Percentiles rank a stretch among this genome's conserved stretches.
Conservation (phyloP, 2,113 vertebrate genomes). For the Hepsetus odoe region DNA sequence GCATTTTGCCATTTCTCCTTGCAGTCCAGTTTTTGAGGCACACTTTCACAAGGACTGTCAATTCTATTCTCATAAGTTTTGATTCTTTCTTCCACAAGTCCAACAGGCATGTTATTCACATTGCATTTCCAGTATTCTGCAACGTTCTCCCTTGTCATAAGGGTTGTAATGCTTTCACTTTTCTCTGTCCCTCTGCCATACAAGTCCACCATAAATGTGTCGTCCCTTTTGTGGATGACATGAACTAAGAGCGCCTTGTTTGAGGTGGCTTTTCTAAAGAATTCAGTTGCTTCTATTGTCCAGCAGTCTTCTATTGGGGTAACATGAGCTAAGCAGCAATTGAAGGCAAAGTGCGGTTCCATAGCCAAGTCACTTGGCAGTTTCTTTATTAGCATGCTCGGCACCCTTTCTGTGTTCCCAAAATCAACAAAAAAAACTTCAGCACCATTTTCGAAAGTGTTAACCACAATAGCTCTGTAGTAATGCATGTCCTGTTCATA, state of each 20-base stretch:
- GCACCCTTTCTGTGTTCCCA: conserved; percentile 86
- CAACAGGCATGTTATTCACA: neutral
- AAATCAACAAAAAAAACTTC: conserved; percentile 88
- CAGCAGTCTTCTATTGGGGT: conserved; percentile 80
- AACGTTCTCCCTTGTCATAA: conserved; percentile 76
- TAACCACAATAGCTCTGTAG: conserved; percentile 82
- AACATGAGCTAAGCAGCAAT: conserved; percentile 81
- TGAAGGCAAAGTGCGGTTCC: conserved; percentile 81
- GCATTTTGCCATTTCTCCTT: neutral
- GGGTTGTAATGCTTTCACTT: conserved; percentile 64
- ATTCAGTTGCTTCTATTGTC: conserved; percentile 73
- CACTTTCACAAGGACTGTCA: neutral
- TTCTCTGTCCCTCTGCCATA: conserved; percentile 59
- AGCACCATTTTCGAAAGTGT: conserved; percentile 68
- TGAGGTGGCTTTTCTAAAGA: conserved; percentile 79
- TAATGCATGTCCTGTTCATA: conserved; percentile 82
- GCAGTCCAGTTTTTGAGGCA: neutral
- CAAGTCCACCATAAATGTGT: conserved; percentile 77
- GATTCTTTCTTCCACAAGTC: neutral
- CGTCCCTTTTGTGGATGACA: conserved; percentile 71
- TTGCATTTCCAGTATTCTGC: conserved; percentile 73
- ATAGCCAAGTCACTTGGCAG: conserved; percentile 77
- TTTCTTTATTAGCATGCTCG: conserved; percentile 79
- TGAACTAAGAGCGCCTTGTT: conserved; percentile 76
- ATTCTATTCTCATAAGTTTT: neutral